These are phyloP conservation scores for Papilio demoleus DNA, from an alignment of 2,888 invertebrate species.

Conservation along the genomic window DNA sequence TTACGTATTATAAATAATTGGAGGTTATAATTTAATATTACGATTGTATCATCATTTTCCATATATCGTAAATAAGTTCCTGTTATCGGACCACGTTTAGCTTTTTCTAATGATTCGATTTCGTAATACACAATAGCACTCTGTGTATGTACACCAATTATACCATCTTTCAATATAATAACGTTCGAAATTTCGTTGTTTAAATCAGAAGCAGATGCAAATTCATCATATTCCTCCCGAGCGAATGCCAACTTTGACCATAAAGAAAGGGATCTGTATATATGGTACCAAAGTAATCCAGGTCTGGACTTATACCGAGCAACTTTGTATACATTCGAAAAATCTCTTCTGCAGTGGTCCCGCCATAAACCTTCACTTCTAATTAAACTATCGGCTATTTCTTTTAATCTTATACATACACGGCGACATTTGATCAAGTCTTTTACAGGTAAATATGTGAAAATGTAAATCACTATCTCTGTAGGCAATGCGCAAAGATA, in stretches of 20 bases:
- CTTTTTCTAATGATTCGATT: conserved; percentile 52
- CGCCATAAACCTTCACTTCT: conserved; percentile 59
- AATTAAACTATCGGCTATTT: conserved; percentile 59
- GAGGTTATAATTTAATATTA: conserved; percentile 53
- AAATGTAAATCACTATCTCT: conserved; percentile 62
- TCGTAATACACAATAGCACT: conserved; percentile 62
- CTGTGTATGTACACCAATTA: conserved; percentile 62
- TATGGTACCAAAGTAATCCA: conserved; percentile 57
- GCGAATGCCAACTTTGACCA: conserved; percentile 61
- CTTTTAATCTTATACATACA: conserved; percentile 63
- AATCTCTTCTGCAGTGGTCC: conserved; percentile 58
- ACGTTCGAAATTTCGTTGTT: conserved; percentile 61
- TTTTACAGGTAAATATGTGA: conserved; percentile 57
- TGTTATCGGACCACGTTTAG: conserved; percentile 48
- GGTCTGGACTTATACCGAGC: conserved; percentile 55
- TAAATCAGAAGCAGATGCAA: conserved; percentile 57
- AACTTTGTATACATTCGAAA: conserved; percentile 47
- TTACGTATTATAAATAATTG: conserved; percentile 59
- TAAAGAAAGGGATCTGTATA: conserved; percentile 64
- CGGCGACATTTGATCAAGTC: conserved; percentile 59
- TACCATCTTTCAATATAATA: conserved; percentile 56
- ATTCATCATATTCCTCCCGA: conserved; percentile 60
- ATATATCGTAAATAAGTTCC: conserved; percentile 61
- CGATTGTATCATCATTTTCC: conserved; percentile 58
- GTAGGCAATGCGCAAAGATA: conserved; percentile 54